Conservation (phyloP, 2,888 invertebrate genomes). For the Baccha elongata region DNA sequence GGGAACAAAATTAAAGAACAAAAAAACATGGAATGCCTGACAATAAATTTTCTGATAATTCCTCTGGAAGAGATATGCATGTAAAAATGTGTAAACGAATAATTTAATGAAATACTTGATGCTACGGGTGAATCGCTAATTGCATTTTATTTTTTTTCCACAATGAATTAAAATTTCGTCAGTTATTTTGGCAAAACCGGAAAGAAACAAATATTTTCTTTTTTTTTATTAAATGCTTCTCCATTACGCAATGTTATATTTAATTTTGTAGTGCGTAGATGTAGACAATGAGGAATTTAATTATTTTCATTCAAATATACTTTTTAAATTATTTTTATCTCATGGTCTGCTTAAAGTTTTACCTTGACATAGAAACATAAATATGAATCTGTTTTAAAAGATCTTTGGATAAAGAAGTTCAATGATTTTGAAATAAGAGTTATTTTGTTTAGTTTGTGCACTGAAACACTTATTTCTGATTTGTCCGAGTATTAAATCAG, state of each 20-base stretch:
- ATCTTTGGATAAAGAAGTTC: too few relatives aligned
- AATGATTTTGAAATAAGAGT: too few relatives aligned
- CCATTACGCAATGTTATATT: too few relatives aligned
- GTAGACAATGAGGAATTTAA: neutral
- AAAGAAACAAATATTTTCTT: slow-evolving; percentile 41
- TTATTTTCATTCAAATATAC: too few relatives aligned
- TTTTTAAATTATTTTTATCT: too few relatives aligned
- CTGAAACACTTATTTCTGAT: too few relatives aligned
- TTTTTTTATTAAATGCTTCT: neutral
- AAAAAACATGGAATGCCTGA: slow-evolving; percentile 22
- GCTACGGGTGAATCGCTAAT: slow-evolving; percentile 47
- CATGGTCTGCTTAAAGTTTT: neutral
- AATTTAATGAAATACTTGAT: slow-evolving; percentile 37
- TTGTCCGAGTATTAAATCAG: too few relatives aligned
- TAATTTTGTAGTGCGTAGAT: neutral
- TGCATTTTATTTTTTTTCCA: slow-evolving; percentile 51
- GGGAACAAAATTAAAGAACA: neutral
- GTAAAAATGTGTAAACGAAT: slow-evolving; percentile 34
- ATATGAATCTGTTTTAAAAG: too few relatives aligned
- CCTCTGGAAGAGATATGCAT: neutral
- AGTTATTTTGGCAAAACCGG: slow-evolving; percentile 48
- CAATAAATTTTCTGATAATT: neutral
- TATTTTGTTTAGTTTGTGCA: too few relatives aligned
- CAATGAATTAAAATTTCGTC: slow-evolving; percentile 17
- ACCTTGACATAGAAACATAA: slow-evolving; percentile 28